Conservation (phyloP, 2,797 vertebrate species). For the Orestias chungarensis region DNA sequence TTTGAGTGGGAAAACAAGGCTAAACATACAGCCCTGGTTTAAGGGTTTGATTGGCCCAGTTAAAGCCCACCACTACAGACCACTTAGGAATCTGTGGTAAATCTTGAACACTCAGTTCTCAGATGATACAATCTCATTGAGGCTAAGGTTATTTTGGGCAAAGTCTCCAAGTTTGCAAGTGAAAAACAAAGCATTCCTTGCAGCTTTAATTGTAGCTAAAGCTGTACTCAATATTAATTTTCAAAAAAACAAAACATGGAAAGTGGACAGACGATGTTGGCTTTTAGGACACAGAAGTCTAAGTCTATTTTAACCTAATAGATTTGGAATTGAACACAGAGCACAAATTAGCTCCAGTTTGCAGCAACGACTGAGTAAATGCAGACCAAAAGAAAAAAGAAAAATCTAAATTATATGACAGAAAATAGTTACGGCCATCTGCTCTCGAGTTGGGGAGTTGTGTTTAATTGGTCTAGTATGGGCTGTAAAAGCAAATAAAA, state of each 20-base stretch:
- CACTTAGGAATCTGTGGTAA: not conserved
- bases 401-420: slow-evolving; percentile 39
- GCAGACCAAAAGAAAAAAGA: slow-evolving; percentile 30
- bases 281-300: slow-evolving; percentile 15
- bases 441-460: slow-evolving; percentile 22
- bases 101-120: not conserved
- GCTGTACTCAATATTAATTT: no score
- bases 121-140: not conserved
- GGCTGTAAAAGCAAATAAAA: slow-evolving; percentile 11
- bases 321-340: slow-evolving; percentile 24
- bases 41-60: not conserved
- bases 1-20: not conserved
- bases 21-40: not conserved
- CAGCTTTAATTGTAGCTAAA: not conserved
- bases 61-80: not conserved
- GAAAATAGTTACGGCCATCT: slow-evolving; percentile 45
- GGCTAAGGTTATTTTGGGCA: not conserved
- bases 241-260: not conserved
- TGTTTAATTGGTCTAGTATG: slow-evolving; percentile 42
- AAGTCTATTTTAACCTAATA: slow-evolving; percentile 18
- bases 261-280: not conserved
- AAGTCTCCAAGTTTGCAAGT: not conserved
- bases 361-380: slow-evolving; percentile 20
- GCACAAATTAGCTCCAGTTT: slow-evolving; percentile 13
- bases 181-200: no score